Percentiles rank a stretch among this genome's conserved stretches.
Evolutionary conservation across 2,113 vertebrate species (phyloP).

Genomic region (Tringa solitaria): DNA sequence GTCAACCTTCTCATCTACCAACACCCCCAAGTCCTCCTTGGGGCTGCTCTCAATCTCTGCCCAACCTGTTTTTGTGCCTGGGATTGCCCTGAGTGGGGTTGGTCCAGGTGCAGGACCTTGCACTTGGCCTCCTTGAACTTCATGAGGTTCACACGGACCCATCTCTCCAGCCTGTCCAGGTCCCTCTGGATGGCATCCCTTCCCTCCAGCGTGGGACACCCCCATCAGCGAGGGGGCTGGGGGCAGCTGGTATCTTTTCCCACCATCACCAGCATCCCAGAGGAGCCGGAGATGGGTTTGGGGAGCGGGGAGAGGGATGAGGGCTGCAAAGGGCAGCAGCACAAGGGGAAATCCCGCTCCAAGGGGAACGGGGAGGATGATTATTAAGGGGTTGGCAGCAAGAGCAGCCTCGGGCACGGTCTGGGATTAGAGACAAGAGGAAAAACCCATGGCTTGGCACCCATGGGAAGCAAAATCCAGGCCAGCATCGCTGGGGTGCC

Average conservation of each 20-base stretch:
- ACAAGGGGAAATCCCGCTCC: not conserved
- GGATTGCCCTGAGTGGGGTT: too few species aligned
- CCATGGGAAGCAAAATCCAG: not conserved
- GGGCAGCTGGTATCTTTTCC: not conserved
- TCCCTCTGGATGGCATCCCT: too few species aligned
- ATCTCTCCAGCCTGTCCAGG: too few species aligned
- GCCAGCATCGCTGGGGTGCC: not conserved
- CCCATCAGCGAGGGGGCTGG: not conserved
- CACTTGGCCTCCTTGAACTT: too few species aligned
- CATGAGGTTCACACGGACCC: too few species aligned
- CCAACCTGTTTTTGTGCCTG: too few species aligned
- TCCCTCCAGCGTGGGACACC: not conserved
- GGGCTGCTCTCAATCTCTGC: too few species aligned
- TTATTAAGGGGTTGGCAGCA: not conserved
- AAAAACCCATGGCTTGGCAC: not conserved
- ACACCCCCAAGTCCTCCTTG: too few species aligned
- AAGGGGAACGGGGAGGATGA: rapidly evolving
- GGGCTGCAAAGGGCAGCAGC: not conserved
- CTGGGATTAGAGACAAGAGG: not conserved
- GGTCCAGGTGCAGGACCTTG: too few species aligned
- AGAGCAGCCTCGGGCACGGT: not conserved
- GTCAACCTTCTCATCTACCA: too few species aligned
- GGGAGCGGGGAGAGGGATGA: not conserved
- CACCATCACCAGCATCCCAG: rapidly evolving
- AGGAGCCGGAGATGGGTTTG: rapidly evolving